phyloP scores from a whole-genome alignment of 2,888 invertebrate genomes.

The Machimus rusticus region DNA sequence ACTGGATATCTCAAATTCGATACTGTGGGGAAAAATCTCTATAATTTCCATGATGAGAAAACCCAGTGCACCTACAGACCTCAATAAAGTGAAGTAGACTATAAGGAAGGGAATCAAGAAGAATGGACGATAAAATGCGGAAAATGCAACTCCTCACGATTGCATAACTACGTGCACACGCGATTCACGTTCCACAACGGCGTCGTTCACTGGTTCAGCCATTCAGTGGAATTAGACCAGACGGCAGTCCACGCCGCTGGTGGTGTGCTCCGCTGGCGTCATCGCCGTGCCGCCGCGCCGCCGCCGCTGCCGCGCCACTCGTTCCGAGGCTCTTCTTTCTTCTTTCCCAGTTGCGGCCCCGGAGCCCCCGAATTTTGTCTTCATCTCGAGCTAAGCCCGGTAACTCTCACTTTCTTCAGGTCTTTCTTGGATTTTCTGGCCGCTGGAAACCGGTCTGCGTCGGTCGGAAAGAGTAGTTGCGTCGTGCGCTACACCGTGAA shows the following conservation, averaged over 20 bases:
- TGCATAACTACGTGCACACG: slow-evolving; percentile 32
- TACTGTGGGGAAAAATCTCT: slow-evolving; percentile 21
- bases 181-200: slow-evolving; percentile 27
- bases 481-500: not conserved
- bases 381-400: not conserved
- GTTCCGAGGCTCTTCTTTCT: not conserved
- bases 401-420: slow-evolving; percentile 29
- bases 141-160: slow-evolving; percentile 22
- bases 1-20: not conserved
- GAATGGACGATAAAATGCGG: slow-evolving; percentile 27
- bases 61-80: slow-evolving; percentile 22
- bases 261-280: not conserved
- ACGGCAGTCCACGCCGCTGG: not conserved
- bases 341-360: not conserved
- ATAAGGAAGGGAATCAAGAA: slow-evolving; percentile 21
- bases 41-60: not conserved
- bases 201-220: not conserved
- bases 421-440: not conserved
- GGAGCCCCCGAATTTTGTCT: not conserved
- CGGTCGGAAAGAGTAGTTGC: not conserved
- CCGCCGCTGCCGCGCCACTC: not conserved
- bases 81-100: slow-evolving; percentile 17
- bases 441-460: not conserved
- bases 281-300: not conserved
- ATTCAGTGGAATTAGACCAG: slow-evolving; percentile 24